Base-by-base conservation (phyloP, 2,888 invertebrate genomes). In the Leptogaster cylindrica region DNA sequence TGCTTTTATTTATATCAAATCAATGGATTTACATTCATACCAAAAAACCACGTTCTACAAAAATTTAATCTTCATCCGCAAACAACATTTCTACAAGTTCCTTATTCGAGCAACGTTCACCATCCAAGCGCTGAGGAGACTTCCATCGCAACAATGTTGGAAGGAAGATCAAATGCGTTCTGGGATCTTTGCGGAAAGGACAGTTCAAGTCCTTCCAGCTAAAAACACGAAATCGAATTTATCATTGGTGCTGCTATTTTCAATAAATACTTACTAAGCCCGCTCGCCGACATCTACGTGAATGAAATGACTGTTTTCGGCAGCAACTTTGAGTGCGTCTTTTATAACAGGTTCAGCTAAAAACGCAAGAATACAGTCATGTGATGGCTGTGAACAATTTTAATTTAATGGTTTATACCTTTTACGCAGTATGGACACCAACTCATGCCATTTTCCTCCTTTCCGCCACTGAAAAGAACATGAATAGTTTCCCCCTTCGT, bases 341-440 rank as follows among this genome's bases (percentile, higher is more conserved):
- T 89, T 86, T 67, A 94, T 86, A 33, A 90, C 84, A 23, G 94
- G 93, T 77, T 90, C 89, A 69, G 93, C 94, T 93, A 79, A 65
- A 83, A 74, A 14, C n/a, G 14, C 2, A 2, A 6, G 2, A 48
- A 14, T 16, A 14, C 27, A 28, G 23, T 41, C 28, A 10, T 25
- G 23, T 41, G 14, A 25, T 58, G 23, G 36, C 69, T 66, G 67
- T 36, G 5, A 41, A 33, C 10, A 46, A 6, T 66, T 28, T 4
- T 18, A 18, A 6, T n/a, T n/a, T 44, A 20, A 14, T 7, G 1
- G 2, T 3, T 73, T 78, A 82, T 84, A 93, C 93, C 92, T 82
- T 84, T 85, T 10, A 89, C 89, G 80, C 95, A 95, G 78, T 95
- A 95, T 0, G 89, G 87, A 76, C 95, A 95, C 95, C 95, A 95